Conservation (phyloP, 2,888 invertebrate genomes). For the Dryadula phaetusa region DNA sequence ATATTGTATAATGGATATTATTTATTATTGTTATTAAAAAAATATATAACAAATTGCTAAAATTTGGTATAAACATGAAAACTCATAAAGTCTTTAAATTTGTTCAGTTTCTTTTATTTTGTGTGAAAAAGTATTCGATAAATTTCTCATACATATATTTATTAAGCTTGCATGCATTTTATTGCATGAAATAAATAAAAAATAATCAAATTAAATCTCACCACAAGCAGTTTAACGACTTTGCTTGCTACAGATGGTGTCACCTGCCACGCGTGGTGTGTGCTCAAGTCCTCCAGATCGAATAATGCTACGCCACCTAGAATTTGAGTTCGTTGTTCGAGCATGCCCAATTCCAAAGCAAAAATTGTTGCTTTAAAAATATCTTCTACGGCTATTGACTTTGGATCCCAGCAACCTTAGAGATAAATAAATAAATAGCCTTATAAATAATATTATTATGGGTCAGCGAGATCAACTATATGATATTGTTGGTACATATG, state of each 20-base stretch:
- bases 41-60: too few species aligned
- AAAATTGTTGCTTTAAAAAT: slow-evolving; percentile 88
- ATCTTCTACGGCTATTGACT: slow-evolving; percentile 86
- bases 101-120: too few species aligned
- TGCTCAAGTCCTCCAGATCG: slow-evolving; percentile 88
- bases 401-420: slow-evolving; percentile 90
- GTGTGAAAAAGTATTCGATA: too few species aligned
- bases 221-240: slow-evolving; percentile 72
- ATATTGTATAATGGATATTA: too few species aligned
- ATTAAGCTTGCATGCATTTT: too few species aligned
- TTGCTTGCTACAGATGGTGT: slow-evolving; percentile 41
- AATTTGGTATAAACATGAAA: too few species aligned
- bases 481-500: too few species aligned
- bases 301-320: slow-evolving; percentile 91
- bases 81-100: too few species aligned
- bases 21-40: too few species aligned
- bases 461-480: too few species aligned
- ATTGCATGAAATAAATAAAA: too few species aligned
- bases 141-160: neutral
- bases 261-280: slow-evolving; percentile 90
- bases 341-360: slow-evolving; percentile 88
- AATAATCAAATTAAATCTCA: slow-evolving; percentile 70
- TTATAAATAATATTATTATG: slow-evolving; percentile 1
- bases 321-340: slow-evolving; percentile 90
- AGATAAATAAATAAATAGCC: neutral